Conservation (phyloP, 2,113 vertebrate genomes). For the Mus spicilegus region DNA sequence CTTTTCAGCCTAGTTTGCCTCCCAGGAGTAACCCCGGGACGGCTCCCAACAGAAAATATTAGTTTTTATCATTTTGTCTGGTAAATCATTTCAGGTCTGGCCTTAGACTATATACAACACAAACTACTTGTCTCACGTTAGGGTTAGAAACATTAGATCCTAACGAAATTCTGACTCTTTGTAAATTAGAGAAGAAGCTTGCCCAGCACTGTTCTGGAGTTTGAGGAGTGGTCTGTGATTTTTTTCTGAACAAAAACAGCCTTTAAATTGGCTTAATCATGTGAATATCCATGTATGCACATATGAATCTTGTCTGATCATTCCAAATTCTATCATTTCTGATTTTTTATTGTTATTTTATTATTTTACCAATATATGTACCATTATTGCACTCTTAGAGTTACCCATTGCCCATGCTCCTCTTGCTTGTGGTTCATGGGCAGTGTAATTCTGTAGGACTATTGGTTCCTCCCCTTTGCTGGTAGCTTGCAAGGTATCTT, state of each 20-base stretch:
- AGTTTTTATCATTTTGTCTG: background rate
- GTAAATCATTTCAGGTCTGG: background rate
- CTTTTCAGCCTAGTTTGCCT: too few species aligned
- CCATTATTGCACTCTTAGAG: background rate
- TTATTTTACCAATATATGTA: background rate
- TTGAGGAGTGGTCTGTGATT: background rate
- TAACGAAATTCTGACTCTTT: background rate
- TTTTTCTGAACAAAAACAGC: background rate
- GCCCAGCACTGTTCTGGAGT: too few species aligned
- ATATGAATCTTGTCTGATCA: background rate
- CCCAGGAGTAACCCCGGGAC: too few species aligned
- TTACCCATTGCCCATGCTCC: background rate
- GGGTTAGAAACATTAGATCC: background rate
- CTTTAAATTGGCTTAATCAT: background rate
- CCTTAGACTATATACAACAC: background rate
- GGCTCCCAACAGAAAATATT: background rate
- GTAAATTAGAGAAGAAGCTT: background rate
- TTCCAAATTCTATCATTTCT: background rate
- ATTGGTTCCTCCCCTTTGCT: background rate
- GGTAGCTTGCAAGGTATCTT: background rate
- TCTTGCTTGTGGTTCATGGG: background rate
- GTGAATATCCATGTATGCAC: background rate
- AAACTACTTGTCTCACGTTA: background rate
- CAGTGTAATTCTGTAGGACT: background rate
- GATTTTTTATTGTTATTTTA: background rate